Evolutionary conservation across 2,888 invertebrate species (phyloP), one percentile per base, ranked within the genome.

Genomic region (Cantharis flavilabris): DNA sequence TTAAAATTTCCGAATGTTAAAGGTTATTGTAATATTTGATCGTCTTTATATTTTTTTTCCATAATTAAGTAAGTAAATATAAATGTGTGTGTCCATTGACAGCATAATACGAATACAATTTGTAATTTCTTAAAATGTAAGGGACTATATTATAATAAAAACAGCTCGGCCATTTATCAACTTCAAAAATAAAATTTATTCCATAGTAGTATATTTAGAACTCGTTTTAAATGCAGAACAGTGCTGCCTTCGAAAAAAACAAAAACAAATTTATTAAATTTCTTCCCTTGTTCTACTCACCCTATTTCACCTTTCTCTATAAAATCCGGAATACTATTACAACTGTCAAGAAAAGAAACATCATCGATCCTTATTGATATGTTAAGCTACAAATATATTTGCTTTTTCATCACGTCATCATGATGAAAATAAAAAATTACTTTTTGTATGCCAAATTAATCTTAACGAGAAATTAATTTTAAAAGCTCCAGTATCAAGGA

Each of bases 401-500:
- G 33, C n/a, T 33, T 33, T 33, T 33, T 13, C 33, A n/a, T n/a
- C 33, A 33, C 33, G n/a, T 33, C 33, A 33, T 0, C 69, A 63
- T 63, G 76, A 71, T 70, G 73, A 72, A 72, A 76, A 70, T 28
- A 69, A 72, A 76, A 76, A 73, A 73, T 71, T 70, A 65, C 13
- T 13, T 72, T 74, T 65, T 11, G 76, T 72, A 75, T 73, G 70
- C 62, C 67, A 70, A 70, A 69, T 73, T 72, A 72, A 71, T 33
- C 13, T 64, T 16, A 64, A 64, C 64, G 64, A 64, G 64, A 33
- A 33, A 65, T 65, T 18, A 65, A 65, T 16, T 63, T 65, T 26
- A 23, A 63, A 79, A 77, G 79, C 33, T 33, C n/a, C 70, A 78
- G 78, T 71, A 72, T 72, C 77, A 79, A 81, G 81, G 81, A 79